phyloP scores from a whole-genome alignment of 2,888 invertebrate species.

The Eupithecia pulchellata region DNA sequence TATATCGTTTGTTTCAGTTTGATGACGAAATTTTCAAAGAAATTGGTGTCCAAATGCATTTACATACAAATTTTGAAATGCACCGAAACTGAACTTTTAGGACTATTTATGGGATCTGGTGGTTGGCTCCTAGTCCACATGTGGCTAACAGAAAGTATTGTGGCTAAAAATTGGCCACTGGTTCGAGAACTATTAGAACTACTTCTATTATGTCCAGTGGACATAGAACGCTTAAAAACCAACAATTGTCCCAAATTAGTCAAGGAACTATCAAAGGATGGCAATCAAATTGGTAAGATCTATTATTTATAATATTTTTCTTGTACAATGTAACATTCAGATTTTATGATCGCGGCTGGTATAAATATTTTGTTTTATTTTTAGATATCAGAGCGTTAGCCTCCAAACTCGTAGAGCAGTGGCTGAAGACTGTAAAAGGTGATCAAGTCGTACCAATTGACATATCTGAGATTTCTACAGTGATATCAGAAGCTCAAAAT shows the following conservation, averaged over 20 bases:
- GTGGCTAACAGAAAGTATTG: conserved; percentile 96
- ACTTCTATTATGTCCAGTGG: conserved; percentile 94
- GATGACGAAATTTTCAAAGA: conserved; percentile 98
- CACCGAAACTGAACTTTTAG: conserved; percentile 92
- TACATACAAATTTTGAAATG: conserved; percentile 96
- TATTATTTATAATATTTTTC: not conserved
- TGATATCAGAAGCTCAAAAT: conserved; percentile 63
- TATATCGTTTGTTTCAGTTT: conserved; percentile 87
- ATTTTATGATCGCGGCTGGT: not conserved
- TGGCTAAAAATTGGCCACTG: conserved; percentile 93
- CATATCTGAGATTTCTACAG: conserved; percentile 70
- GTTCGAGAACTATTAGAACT: conserved; percentile 94
- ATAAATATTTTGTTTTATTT: conserved; percentile 51
- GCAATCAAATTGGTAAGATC: conserved; percentile 91
- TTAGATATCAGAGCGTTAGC: conserved; percentile 92
- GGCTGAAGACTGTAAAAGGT: conserved; percentile 95
- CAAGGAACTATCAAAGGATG: conserved; percentile 93
- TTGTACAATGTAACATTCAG: not conserved
- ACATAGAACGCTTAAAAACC: conserved; percentile 94
- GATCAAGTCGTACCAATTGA: conserved; percentile 84
- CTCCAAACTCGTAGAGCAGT: conserved; percentile 93
- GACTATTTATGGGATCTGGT: conserved; percentile 94
- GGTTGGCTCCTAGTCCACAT: conserved; percentile 96
- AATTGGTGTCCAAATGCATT: conserved; percentile 97
- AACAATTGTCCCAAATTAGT: conserved; percentile 97